Evolutionary conservation across 2,797 vertebrate genomes (phyloP), one percentile per base, ranked within the genome.

Genomic region (Labroides dimidiatus): DNA sequence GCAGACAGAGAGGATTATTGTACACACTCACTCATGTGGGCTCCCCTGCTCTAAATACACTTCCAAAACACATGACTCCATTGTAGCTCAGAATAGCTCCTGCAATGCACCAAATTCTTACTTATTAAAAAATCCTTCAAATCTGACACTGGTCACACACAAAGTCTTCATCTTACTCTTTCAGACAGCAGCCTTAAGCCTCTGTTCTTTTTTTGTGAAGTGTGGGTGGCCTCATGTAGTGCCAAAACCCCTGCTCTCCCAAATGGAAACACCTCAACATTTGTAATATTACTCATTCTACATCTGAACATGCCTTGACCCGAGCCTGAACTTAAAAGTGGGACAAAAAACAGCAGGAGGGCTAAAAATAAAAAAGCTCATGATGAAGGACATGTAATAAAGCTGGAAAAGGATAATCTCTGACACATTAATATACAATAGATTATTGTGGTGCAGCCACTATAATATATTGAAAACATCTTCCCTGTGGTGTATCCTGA

Each of bases 1-100:
- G 86, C 79, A 88, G 83, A 93, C 92, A 92, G 87, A 92, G 81
- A 75, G 85, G 84, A 92, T 88, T 85, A 91, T 93, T 93, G 90
- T 93, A 89, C 86, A 79, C 57, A 45, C 77, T 88, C 80, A 60
- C 88, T 89, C 88, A 89, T 90, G 86, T 91, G 89, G 90, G 84
- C 80, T 83, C 75, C 65, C 49, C 73, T 72, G 78, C 66, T 86
- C 66, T 81, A 80, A 90, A 75, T 88, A 92, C 84, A 89, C 85
- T 85, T 89, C 79, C 75, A 66, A 80, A 88, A 90, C 90, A 91
- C 90, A 92, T 87, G 87, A 91, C 78, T 88, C 87, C 76, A 89
- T 90, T 92, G 89, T 90, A 77, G 75, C 64, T 78, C 77, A 89
- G 80, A 88, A 88, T 74, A 91, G 84, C 42, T 48, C 16, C 70